A percentile compares a stretch with the other conserved stretches of the same genome.
phyloP scores from a whole-genome alignment of 2,888 invertebrate species.

The Coleophora deauratella region DNA sequence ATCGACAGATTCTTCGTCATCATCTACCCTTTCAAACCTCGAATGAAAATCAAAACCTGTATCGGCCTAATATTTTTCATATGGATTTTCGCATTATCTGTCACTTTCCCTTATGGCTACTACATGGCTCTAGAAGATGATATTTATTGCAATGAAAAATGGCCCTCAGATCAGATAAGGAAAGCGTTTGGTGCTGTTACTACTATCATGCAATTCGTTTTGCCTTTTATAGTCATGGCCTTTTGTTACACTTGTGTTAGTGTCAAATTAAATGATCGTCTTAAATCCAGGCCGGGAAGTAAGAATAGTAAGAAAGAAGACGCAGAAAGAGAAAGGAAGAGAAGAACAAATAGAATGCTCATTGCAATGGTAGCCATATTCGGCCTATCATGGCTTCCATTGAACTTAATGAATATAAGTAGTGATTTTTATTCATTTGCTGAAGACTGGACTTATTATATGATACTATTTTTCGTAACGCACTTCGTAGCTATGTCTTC shows the following conservation, averaged over 20 bases:
- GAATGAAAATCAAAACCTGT: constrained; percentile 86
- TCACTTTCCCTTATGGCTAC: constrained; percentile 89
- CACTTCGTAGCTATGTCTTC: constrained; percentile 95
- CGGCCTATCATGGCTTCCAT: constrained; percentile 88
- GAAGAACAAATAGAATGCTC: constrained; percentile 90
- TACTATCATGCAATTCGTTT: constrained; percentile 87
- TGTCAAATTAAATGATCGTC: constrained; percentile 80
- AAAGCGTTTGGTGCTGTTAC: constrained; percentile 85
- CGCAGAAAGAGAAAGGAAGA: constrained; percentile 84
- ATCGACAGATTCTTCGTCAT: constrained; percentile 94
- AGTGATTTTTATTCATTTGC: constrained; percentile 78
- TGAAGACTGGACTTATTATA: constrained; percentile 81
- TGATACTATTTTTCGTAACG: constrained; percentile 83
- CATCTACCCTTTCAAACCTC: constrained; percentile 87
- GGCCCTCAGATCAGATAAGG: constrained; percentile 84
- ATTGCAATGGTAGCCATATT: constrained; percentile 94
- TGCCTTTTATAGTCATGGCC: constrained; percentile 90
- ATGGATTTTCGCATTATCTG: constrained; percentile 85
- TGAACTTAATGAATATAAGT: constrained; percentile 86
- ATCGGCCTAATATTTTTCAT: constrained; percentile 83
- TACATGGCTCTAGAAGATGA: constrained; percentile 78
- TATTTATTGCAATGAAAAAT: constrained; percentile 80
- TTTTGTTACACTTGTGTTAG: constrained; percentile 91
- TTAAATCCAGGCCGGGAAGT: constrained; percentile 82
- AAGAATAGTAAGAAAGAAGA: constrained; percentile 84